phyloP scores from a whole-genome alignment of 30 jellyfish, hydroid and myxozoan species.

The Turritopsis dohrnii region DNA sequence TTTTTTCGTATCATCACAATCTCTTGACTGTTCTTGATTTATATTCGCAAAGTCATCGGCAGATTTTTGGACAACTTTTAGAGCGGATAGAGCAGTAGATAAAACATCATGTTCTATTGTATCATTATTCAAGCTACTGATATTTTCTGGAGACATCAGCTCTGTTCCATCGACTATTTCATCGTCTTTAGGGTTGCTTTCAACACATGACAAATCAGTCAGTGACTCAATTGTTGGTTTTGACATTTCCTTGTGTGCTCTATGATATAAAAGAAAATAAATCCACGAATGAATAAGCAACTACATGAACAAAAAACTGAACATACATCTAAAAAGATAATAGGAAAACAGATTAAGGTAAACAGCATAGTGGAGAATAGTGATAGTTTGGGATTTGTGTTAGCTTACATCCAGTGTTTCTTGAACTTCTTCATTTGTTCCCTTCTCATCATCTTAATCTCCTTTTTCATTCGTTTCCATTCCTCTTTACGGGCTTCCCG shows the following conservation, averaged over 20 bases:
- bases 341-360: not conserved
- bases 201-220: not conserved
- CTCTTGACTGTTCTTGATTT: not conserved
- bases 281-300: not conserved
- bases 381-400: not conserved
- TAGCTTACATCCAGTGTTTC: not conserved
- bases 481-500: slow-evolving; percentile 13
- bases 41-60: not conserved
- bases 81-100: slow-evolving; percentile 25
- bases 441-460: slow-evolving; percentile 4
- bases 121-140: not conserved
- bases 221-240: not conserved
- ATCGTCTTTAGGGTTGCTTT: not conserved
- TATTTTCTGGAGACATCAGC: not conserved
- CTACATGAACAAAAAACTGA: too few species aligned
- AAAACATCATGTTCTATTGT: slow-evolving; percentile 23
- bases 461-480: slow-evolving; percentile 19
- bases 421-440: not conserved
- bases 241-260: not conserved
- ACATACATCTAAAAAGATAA: not conserved
- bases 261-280: too few species aligned
- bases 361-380: not conserved
- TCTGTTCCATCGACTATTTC: not conserved
- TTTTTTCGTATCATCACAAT: not conserved
- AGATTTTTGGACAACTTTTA: slow-evolving; percentile 17